Base-by-base conservation (phyloP, 2,888 invertebrate genomes). In the Agrilus cyanescens region DNA sequence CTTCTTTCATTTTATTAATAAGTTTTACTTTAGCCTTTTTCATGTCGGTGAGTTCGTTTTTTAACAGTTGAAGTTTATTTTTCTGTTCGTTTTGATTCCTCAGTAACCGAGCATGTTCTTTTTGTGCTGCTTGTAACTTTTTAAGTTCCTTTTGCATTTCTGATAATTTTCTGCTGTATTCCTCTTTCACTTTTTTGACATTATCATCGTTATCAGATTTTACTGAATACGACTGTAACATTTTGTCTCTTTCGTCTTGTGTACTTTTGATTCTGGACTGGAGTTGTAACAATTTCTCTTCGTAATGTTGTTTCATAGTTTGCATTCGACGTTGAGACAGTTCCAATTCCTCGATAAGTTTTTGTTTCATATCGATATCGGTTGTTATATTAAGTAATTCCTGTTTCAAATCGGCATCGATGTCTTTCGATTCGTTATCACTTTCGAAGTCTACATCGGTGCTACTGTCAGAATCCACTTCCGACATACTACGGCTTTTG, bases 301-400 rank as follows among this genome's bases (percentile, higher is more conserved):
- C 96, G 67, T 96, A 97, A 61, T 95, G 91, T 49, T 81, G 78
- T 45, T 85, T 77, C 75, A 96, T 80, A 0, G 85, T 78, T 40
- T 87, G 82, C 60, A 96, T 74, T 37, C 91, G 72, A 41, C 85
- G 76, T 61, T 96, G 93, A 0, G 89, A 89, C 44, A 82, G 69
- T 63, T 97, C 96, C 50, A 97, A 66, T 58, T 96, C 93, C 57
- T 93, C 91, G 49, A 98, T 94, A 35, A 97, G 72, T 43, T 89
- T 84, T 53, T 94, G 87, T 63, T 97, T 97, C 42, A 94, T 85
- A 60, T 88, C 88, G 51, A 97, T 96, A 65, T 96, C 93, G 37
- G 86, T 86, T 43, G 90, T 93, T 12, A 97, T 69, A 8, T 86
- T 85, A 12, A 90, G 86, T 46, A 97, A 69, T 61, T 94, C 89